phyloP scores from a whole-genome alignment of 1,140 invertebrate genomes.

The Hestina assimilis region DNA sequence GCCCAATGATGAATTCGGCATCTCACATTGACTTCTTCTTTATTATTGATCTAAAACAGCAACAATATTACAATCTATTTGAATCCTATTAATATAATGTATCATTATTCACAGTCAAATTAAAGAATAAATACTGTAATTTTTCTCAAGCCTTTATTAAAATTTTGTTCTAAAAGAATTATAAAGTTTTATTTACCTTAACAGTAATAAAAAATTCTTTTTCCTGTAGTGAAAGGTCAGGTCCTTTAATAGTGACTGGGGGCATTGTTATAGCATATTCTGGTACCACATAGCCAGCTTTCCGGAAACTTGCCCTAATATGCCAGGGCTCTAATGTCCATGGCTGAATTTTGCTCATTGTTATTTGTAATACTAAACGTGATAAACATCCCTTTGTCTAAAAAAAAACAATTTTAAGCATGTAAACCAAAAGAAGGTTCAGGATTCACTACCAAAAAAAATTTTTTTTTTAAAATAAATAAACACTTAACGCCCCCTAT shows the following conservation, averaged over 20 bases:
- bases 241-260: slow-evolving; percentile 85
- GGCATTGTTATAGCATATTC: slow-evolving; percentile 88
- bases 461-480: no score
- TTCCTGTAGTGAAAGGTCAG: slow-evolving; percentile 85
- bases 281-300: slow-evolving; percentile 82
- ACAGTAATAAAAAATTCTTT: slow-evolving; percentile 90
- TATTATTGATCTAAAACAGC: slow-evolving; percentile 75
- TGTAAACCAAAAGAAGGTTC: no score
- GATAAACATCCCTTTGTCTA: slow-evolving; percentile 80
- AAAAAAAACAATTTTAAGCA: slow-evolving; percentile 43
- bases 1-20: slow-evolving; percentile 86
- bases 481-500: no score
- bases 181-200: slow-evolving; percentile 83
- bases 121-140: neutral
- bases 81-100: neutral
- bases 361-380: slow-evolving; percentile 79
- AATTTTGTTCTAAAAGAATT: slow-evolving; percentile 12
- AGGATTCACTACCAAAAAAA: no score
- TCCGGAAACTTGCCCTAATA: slow-evolving; percentile 84
- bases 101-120: no score
- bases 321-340: slow-evolving; percentile 93
- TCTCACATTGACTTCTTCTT: slow-evolving; percentile 83
- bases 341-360: slow-evolving; percentile 87
- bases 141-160: neutral
- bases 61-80: neutral